Evolutionary conservation across 2,797 vertebrate species (phyloP).

Genomic region (Brachyalestes nurse): DNA sequence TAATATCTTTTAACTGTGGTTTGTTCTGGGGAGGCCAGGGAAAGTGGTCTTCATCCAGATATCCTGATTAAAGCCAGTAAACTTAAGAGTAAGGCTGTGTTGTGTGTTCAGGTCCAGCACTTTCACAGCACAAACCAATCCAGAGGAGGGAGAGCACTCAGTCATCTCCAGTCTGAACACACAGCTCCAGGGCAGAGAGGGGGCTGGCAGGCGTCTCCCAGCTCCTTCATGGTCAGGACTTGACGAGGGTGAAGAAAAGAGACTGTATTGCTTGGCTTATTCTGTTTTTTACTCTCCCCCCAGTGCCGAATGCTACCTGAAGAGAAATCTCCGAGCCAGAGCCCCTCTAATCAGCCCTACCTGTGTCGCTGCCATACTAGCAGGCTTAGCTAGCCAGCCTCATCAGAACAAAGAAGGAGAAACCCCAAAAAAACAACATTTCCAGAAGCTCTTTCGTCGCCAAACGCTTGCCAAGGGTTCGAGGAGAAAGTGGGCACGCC

Average conservation of each 20-base stretch:
- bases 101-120: slow-evolving; percentile 1
- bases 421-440: background rate
- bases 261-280: background rate
- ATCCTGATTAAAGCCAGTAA: background rate
- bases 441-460: slow-evolving; percentile 9
- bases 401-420: slow-evolving; percentile 46
- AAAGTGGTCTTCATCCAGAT: background rate
- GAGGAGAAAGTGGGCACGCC: slow-evolving; percentile 26
- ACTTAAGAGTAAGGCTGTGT: background rate
- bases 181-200: slow-evolving; percentile 23
- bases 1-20: background rate
- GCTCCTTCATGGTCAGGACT: background rate
- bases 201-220: slow-evolving; percentile 4
- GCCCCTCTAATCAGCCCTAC: slow-evolving; percentile 28
- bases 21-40: background rate
- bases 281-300: background rate
- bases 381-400: slow-evolving; percentile 44
- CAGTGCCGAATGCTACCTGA: slow-evolving; percentile 42
- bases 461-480: slow-evolving; percentile 13
- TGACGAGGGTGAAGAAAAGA: background rate
- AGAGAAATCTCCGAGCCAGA: slow-evolving; percentile 25
- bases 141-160: slow-evolving; percentile 8
- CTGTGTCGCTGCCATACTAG: slow-evolving; percentile 29
- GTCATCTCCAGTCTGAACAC: slow-evolving; percentile 10
- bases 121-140: slow-evolving; percentile 19